phyloP scores from a whole-genome alignment of 2,113 vertebrate genomes.

The Erythrocercus mccallii region DNA sequence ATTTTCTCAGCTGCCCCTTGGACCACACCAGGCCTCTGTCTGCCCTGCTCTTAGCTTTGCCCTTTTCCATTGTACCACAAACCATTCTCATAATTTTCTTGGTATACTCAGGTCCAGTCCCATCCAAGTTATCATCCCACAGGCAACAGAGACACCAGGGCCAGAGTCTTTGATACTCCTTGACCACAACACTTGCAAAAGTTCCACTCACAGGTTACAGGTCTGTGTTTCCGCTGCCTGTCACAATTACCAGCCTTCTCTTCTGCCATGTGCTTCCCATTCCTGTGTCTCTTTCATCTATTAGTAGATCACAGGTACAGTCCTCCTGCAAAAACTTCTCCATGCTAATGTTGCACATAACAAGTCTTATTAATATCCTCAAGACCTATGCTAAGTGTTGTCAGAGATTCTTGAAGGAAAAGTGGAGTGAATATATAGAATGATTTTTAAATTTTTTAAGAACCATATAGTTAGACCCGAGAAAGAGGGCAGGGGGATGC shows the following conservation, averaged over 20 bases:
- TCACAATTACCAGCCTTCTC: not conserved
- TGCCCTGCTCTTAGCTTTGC: not conserved
- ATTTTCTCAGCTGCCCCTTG: not conserved
- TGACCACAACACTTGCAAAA: not conserved
- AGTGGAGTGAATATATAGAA: accelerated
- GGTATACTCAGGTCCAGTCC: not conserved
- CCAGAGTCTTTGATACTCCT: not conserved
- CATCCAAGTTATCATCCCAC: not conserved
- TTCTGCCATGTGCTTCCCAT: not conserved
- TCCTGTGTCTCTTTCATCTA: not conserved
- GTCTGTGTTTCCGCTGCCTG: not conserved
- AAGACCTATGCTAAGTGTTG: not conserved
- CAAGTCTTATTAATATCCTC: not conserved
- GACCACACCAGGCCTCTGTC: no score
- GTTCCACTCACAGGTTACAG: not conserved
- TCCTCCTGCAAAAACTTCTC: not conserved
- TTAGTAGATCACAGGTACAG: not conserved
- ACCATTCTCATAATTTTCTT: not conserved
- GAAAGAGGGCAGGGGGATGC: not conserved
- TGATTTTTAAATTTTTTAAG: not conserved
- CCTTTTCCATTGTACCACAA: not conserved
- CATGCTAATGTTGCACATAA: not conserved
- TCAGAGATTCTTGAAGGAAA: not conserved
- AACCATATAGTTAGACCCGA: accelerated
- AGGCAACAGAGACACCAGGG: not conserved